phyloP scores from a whole-genome alignment of 2,888 invertebrate genomes.

The Eurytoma adleriae region DNA sequence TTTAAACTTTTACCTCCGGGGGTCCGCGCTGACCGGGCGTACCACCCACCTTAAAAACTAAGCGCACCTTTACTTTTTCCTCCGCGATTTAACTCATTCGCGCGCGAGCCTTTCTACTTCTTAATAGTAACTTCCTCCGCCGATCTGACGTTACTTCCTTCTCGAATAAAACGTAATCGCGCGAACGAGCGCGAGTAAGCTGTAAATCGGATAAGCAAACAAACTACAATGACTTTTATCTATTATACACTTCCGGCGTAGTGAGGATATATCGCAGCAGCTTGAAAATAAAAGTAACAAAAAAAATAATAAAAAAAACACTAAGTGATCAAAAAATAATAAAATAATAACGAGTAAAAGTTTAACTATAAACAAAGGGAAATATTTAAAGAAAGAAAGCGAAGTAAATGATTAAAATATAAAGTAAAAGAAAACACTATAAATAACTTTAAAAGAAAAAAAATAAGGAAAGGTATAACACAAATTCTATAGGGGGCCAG shows the following conservation, averaged over 20 bases:
- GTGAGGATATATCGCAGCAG: constrained; percentile 38
- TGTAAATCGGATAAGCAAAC: constrained; percentile 27
- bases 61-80: constrained; percentile 44
- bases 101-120: constrained; percentile 48
- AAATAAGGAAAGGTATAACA: constrained; percentile 49
- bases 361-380: constrained; percentile 55
- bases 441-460: background rate
- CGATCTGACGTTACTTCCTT: constrained; percentile 46
- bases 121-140: constrained; percentile 37
- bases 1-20: background rate
- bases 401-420: constrained; percentile 59
- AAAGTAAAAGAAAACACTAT: constrained; percentile 21
- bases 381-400: constrained; percentile 47
- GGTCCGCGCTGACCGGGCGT: too few species aligned
- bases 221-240: constrained; percentile 48
- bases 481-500: constrained; percentile 69
- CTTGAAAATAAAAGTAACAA: constrained; percentile 57
- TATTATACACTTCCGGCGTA: constrained; percentile 35
- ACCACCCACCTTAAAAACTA: background rate
- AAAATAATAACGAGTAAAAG: constrained; percentile 59
- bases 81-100: constrained; percentile 9
- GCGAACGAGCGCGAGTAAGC: constrained; percentile 5
- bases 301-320: constrained; percentile 55
- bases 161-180: constrained; percentile 9
- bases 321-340: constrained; percentile 63